Evolutionary conservation across 2,113 vertebrate species (phyloP), one percentile per base, ranked within the genome.

Genomic region (Cololabis saira): DNA sequence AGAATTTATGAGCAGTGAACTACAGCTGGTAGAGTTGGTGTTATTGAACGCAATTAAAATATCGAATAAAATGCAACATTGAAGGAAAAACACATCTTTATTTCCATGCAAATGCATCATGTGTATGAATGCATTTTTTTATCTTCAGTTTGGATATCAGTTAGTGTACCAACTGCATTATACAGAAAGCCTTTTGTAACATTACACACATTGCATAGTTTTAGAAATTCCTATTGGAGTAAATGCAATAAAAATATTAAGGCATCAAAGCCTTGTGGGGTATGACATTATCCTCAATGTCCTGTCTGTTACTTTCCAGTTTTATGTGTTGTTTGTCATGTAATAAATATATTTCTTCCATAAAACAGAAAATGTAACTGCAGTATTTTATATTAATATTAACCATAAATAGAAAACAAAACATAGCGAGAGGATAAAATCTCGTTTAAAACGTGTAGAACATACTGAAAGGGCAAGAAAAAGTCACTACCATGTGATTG

Each of bases 341-440:
- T 58, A 89, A 91, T 91, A 91, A 90, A 87, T 86, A 89, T 54
- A 17, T 76, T 81, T 71, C 8, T 76, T 50, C 71, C n/a, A 77
- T 67, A 73, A 61, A 71, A 74, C 68, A 61, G 50, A 81, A 69
- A 56, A 15, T 54, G 52, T 53, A 67, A 68, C 71, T 77, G 63
- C 78, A 73, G 73, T 16, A 58, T 73, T 76, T 71, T 45, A 77
- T 69, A 53, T 71, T 60, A 74, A 83, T 71, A 86, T 44, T 74
- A 80, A 74, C 45, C 69, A 87, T 88, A 89, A 90, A 89, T 89
- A 87, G 80, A 27, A n/a, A 67, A 76, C 59, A 83, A 69, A 77
- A 74, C 63, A 56, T 66, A 64, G 51, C 67, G 21, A 17, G 65
- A 71, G 1, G 14, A 21, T 22, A 51, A 41, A n/a, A 11, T 22